Conservation (phyloP, 1,140 invertebrate species). For the Centruroides sculpturatus region DNA sequence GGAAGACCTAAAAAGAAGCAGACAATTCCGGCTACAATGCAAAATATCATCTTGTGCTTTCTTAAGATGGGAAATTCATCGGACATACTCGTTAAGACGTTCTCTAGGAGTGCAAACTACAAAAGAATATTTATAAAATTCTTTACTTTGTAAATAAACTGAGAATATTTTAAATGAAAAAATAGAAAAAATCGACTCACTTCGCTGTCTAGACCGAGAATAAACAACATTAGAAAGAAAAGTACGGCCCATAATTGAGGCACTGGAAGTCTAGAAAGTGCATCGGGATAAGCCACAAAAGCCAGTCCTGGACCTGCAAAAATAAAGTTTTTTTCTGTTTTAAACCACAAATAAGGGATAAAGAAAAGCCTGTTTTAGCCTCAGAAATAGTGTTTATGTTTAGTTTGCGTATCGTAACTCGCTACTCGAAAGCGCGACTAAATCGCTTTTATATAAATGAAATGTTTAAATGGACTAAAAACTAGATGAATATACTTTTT, state of each 20-base stretch:
- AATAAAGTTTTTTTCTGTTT: background rate
- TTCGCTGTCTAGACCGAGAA: conserved; percentile 42
- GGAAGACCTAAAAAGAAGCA: conserved; percentile 54
- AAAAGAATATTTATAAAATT: background rate
- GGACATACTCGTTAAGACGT: conserved; percentile 59
- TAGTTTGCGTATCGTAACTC: no score
- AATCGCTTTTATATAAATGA: no score
- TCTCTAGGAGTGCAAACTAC: conserved; percentile 63
- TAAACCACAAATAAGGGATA: no score
- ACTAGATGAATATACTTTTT: background rate
- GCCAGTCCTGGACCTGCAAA: conserved; percentile 26
- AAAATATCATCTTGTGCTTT: conserved; percentile 54
- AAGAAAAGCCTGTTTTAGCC: no score
- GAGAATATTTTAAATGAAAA: background rate
- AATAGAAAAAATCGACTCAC: conserved; percentile 9
- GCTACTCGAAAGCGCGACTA: no score
- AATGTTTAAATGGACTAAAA: background rate
- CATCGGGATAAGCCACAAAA: conserved; percentile 31
- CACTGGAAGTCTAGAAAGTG: conserved; percentile 26
- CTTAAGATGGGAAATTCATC: conserved; percentile 55
- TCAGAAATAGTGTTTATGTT: no score
- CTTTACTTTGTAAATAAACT: background rate
- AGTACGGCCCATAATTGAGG: conserved; percentile 32
- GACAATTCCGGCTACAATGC: conserved; percentile 47
- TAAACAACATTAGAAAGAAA: conserved; percentile 35